Evolutionary conservation across 1,140 invertebrate genomes (phyloP), one percentile per base, ranked within the genome.

Genomic region (Aphidius gifuensis): DNA sequence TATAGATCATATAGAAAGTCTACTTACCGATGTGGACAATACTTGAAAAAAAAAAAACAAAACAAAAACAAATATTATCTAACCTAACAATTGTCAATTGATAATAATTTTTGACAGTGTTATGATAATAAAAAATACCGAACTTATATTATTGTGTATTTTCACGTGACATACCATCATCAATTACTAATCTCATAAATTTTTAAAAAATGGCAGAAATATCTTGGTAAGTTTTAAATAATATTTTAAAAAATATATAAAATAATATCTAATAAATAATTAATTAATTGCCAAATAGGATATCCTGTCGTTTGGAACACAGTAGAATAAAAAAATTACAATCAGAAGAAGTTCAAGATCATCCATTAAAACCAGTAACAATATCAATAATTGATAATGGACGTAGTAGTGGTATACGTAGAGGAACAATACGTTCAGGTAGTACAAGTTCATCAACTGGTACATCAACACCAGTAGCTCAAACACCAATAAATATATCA

Each of bases 361-460:
- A 86, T 75, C 85, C 85, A 16, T 68, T 88, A 9, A 87, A 86
- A 75, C 80, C 81, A 56, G 74, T 84, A 8, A 80, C 74, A 39
- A 63, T 78, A 32, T 74, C 69, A 83, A 69, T 83, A 43, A 74
- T 80, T 43, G 84, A 86, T 69, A 74, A 80, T 56, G 75, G 79
- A 3, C 53, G 39, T 71, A 70, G 61, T 77, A 76, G 4, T 5
- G 9, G 38, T 57, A 70, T 79, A 38, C 79, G 79, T 63, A 73
- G 82, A 58, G 76, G 77, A 60, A 78, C 74, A 9, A 67, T 82
- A n/a, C 71, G 75, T 60, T 83, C 82, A 66, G 78, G 76, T 6
- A 69, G 72, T 57, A 79, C 77, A 40, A 80, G 76, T 61, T 84
- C 82, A 59, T 77, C 82, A 70, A 80, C 81, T 67, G 77, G 81